A percentile compares a stretch with the other conserved stretches of the same genome.
Conservation (phyloP, 1,140 invertebrate species). For the Trinorchestia longiramus region DNA sequence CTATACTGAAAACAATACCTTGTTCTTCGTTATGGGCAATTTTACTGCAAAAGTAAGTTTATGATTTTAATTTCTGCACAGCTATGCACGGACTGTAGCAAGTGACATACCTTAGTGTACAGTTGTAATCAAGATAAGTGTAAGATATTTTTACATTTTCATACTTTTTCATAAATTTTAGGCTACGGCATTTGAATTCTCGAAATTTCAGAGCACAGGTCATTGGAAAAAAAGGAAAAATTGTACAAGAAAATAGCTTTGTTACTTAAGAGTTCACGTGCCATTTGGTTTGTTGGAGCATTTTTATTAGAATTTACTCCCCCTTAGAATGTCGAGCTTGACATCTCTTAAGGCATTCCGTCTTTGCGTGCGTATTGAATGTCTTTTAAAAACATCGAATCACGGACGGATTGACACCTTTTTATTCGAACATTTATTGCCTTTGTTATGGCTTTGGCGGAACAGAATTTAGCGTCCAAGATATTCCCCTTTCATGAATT, state of each 20-base stretch:
- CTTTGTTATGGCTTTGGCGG: background rate
- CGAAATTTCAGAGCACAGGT: too few species aligned
- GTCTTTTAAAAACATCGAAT: background rate
- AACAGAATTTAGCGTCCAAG: conserved; percentile 22
- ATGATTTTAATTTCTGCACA: too few species aligned
- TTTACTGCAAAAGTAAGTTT: background rate
- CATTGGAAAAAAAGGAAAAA: too few species aligned
- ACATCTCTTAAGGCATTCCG: background rate
- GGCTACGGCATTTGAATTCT: too few species aligned
- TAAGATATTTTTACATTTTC: too few species aligned
- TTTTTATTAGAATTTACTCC: background rate
- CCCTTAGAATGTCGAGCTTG: background rate
- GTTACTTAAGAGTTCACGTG: background rate
- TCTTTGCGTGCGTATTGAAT: background rate
- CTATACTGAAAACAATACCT: background rate
- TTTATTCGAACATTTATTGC: conserved; percentile 24
- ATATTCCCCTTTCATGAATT: conserved; percentile 20
- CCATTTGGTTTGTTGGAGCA: background rate
- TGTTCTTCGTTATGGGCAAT: background rate
- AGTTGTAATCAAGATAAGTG: too few species aligned
- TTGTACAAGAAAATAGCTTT: too few species aligned
- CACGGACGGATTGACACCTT: background rate
- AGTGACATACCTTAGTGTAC: too few species aligned
- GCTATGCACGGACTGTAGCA: too few species aligned
- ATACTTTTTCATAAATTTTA: too few species aligned